Conservation (phyloP, 1,140 invertebrate genomes). For the Drosophila pallidifrons region DNA sequence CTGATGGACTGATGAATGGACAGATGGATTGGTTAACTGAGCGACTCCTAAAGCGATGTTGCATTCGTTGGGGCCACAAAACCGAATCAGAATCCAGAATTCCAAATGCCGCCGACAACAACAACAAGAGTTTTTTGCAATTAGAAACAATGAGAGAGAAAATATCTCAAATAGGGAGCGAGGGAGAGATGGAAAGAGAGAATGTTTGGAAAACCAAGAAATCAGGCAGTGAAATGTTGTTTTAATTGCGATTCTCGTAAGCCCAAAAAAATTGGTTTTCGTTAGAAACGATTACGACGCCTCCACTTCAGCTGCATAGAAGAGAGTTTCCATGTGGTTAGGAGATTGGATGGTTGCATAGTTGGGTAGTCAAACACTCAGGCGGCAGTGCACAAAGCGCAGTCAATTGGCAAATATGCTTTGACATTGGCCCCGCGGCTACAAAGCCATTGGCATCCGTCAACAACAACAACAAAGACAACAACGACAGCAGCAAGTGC, state of each 20-base stretch:
- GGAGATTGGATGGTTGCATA: not conserved
- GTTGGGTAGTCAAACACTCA: not conserved
- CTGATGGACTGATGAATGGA: not conserved
- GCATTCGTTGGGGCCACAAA: not conserved
- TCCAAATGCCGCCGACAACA: slow-evolving; percentile 13
- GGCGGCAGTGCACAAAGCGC: too few species aligned
- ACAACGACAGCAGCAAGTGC: not conserved
- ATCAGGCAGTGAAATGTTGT: slow-evolving; percentile 10
- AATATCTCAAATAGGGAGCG: not conserved
- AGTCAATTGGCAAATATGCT: slow-evolving; percentile 44
- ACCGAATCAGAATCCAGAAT: slow-evolving; percentile 26
- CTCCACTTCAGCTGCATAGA: too few species aligned
- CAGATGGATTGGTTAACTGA: not conserved
- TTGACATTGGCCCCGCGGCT: slow-evolving; percentile 25
- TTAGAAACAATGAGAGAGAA: slow-evolving; percentile 3
- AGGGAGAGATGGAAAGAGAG: not conserved
- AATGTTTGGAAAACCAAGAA: slow-evolving; percentile 1
- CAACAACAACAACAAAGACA: not conserved
- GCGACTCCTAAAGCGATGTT: slow-evolving; percentile 9
- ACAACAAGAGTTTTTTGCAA: not conserved
- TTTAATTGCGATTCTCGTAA: slow-evolving; percentile 21
- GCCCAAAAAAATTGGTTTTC: slow-evolving; percentile 8
- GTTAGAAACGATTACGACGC: not conserved
- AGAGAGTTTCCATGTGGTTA: not conserved
- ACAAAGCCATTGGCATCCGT: slow-evolving; percentile 15